Percentiles rank a stretch among this genome's conserved stretches.
phyloP scores from a whole-genome alignment of 2,113 vertebrate species.

The Poeciliopsis prolifica region DNA sequence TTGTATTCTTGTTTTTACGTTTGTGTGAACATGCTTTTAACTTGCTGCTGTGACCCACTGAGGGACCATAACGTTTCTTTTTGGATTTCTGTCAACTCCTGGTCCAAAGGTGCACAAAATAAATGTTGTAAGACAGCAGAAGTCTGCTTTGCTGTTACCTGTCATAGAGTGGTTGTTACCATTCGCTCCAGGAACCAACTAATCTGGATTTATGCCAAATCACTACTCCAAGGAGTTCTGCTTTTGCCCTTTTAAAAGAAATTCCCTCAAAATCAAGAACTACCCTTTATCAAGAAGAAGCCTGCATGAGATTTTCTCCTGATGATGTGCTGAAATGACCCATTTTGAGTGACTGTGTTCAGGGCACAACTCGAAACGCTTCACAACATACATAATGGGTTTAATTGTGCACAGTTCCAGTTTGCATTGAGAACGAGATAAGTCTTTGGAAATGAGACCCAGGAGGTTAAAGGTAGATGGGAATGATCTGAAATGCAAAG shows the following conservation, averaged over 20 bases:
- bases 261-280: not conserved
- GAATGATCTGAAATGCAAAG: not conserved
- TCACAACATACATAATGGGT: too few species aligned
- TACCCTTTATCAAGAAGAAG: not conserved
- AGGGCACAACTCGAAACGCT: not conserved
- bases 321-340: not conserved
- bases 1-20: too few species aligned
- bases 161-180: not conserved
- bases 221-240: not conserved
- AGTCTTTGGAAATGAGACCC: not conserved
- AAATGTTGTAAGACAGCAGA: not conserved
- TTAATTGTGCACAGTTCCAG: not conserved
- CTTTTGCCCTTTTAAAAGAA: not conserved
- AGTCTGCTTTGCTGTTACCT: not conserved
- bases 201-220: not conserved
- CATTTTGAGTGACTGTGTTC: not conserved
- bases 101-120: not conserved
- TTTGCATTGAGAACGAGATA: not conserved
- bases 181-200: not conserved
- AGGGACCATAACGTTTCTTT: not conserved
- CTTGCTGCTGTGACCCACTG: too few species aligned
- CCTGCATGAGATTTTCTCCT: not conserved
- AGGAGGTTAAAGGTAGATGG: not conserved
- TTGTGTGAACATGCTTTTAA: too few species aligned
- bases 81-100: not conserved